Evolutionary conservation across 1,140 invertebrate genomes (phyloP), one percentile per base, ranked within the genome.

Genomic region (Bathynomus jamesi): DNA sequence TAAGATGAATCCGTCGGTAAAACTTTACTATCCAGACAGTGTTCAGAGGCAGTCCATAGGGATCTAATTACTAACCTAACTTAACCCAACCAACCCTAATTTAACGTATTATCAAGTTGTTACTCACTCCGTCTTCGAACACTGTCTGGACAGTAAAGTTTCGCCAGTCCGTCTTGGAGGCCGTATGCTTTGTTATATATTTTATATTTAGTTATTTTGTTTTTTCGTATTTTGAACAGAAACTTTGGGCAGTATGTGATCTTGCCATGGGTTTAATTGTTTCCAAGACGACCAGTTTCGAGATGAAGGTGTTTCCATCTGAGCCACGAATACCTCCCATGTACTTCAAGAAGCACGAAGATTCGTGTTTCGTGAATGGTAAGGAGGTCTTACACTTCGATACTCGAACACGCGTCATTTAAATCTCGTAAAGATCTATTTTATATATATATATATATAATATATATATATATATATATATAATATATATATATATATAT

Each of bases 161-260:
- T n/a, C n/a, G n/a, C n/a, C n/a, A n/a, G n/a, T n/a, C n/a, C n/a
- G n/a, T n/a, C n/a, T n/a, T n/a, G n/a, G n/a, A n/a, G n/a, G n/a
- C n/a, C n/a, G n/a, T n/a, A n/a, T n/a, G n/a, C n/a, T n/a, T n/a
- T n/a, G n/a, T n/a, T n/a, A n/a, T n/a, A n/a, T n/a, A n/a, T n/a
- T n/a, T n/a, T n/a, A n/a, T n/a, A n/a, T n/a, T n/a, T n/a, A n/a
- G n/a, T n/a, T n/a, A n/a, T n/a, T n/a, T n/a, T n/a, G n/a, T n/a
- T n/a, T n/a, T n/a, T n/a, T n/a, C n/a, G n/a, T n/a, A n/a, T n/a
- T n/a, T n/a, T n/a, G n/a, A n/a, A n/a, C 82, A 96, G 92, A 97
- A 95, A 92, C 84, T 99, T 78, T 98, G 94, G 90, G 91, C 94
- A 60, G 89, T 96, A 65, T 97, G 95, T 85, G 96, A 98, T 85